phyloP scores from a whole-genome alignment of 2,797 vertebrate genomes.

The Momotus momota region DNA sequence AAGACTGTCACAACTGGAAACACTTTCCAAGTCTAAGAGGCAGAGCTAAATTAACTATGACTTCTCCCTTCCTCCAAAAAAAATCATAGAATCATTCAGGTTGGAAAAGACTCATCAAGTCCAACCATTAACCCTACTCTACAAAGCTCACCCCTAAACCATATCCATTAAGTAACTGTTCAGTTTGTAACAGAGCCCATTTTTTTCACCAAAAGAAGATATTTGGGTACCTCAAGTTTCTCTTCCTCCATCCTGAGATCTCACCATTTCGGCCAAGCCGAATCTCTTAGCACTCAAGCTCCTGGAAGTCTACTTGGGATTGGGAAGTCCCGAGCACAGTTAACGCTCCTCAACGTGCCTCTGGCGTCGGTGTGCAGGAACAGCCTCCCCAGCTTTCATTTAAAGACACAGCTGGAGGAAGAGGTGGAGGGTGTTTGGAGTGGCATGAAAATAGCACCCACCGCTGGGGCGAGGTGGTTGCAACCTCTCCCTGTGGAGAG shows the following conservation, averaged over 20 bases:
- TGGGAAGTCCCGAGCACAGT: background rate
- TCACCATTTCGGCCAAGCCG: background rate
- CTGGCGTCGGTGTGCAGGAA: background rate
- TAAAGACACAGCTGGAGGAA: constrained; percentile 31
- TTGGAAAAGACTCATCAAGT: too few relatives aligned
- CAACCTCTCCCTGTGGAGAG: background rate
- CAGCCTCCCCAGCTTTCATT: background rate
- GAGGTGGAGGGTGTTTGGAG: constrained; percentile 3
- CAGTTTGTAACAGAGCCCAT: too few relatives aligned
- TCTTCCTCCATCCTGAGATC: background rate
- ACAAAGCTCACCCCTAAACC: too few relatives aligned
- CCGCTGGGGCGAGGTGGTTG: constrained; percentile 1
- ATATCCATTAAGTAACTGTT: too few relatives aligned
- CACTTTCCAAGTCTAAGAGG: background rate
- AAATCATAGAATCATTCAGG: too few relatives aligned
- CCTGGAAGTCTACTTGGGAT: accelerated
- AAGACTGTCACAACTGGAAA: background rate
- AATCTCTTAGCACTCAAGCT: background rate
- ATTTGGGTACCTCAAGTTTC: constrained; percentile 46
- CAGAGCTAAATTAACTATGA: background rate
- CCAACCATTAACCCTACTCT: too few relatives aligned
- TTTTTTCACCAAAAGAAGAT: background rate
- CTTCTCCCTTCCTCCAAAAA: background rate
- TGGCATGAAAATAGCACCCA: background rate
- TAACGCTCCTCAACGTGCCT: background rate